phyloP scores from a whole-genome alignment of 1,140 invertebrate genomes.

The Platorchestia sp. region DNA sequence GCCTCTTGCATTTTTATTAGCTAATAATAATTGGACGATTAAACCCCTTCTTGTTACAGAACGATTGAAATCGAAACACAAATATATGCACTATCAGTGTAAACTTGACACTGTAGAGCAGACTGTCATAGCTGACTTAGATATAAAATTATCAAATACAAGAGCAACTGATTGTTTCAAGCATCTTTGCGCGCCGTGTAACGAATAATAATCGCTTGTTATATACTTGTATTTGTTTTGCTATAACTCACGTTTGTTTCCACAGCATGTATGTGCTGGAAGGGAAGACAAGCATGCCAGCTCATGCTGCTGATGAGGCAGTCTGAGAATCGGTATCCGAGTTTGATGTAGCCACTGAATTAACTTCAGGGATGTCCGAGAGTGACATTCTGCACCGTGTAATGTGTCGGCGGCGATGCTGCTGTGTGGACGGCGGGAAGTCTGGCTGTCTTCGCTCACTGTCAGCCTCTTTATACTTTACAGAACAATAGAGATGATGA shows the following conservation, averaged over 20 bases:
- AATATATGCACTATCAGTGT: too few species aligned
- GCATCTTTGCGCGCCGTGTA: neutral
- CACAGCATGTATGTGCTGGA: slow-evolving; percentile 40
- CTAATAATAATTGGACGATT: neutral
- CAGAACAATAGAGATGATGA: slow-evolving; percentile 36
- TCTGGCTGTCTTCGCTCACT: slow-evolving; percentile 39
- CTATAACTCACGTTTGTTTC: neutral
- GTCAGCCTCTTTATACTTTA: slow-evolving; percentile 44
- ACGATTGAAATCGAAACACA: neutral
- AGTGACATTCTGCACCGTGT: neutral
- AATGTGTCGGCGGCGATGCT: neutral
- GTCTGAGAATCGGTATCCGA: neutral
- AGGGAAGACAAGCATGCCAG: slow-evolving; percentile 17
- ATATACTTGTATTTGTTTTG: neutral
- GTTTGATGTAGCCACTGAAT: neutral
- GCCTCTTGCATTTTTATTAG: neutral
- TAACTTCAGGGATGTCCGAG: neutral
- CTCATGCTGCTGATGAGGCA: slow-evolving; percentile 11
- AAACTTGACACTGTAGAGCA: neutral
- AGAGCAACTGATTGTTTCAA: neutral
- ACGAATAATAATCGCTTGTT: neutral
- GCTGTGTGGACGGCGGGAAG: slow-evolving; percentile 3
- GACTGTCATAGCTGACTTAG: neutral
- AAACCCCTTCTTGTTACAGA: neutral
- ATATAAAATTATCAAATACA: neutral